Base-by-base conservation (phyloP, 1,140 invertebrate genomes). In the Hycleus phaleratus region DNA sequence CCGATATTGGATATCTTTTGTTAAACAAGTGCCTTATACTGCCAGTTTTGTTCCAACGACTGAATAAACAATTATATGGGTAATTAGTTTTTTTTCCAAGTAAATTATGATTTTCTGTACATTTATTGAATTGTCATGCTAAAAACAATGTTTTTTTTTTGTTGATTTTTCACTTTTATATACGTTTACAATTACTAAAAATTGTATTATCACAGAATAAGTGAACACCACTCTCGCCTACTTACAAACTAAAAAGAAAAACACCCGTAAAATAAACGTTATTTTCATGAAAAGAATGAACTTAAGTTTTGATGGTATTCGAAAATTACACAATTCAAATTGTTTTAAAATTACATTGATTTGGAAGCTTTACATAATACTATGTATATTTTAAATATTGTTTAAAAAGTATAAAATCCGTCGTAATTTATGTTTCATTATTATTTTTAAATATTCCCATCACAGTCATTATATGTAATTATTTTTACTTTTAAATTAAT, bases 191-290 rank as follows among this genome's bases (percentile, higher is more conserved):
- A 60, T 70, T 72, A 72, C 66, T 72, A 69, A 72, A 71, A 71
- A 32, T 71, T 71, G 68, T 67, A 69, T 69, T 72, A 72, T 72
- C 70, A 72, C 70, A 72, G 70, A 71, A 71, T 71, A 64, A 70
- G 70, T 71, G 70, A 71, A 71, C 70, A 71, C 68, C 68, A 68
- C 69, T 71, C 61, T 65, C 67, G 65, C 67, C 66, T 70, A 69
- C 59, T 60, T 67, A 55, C 43, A 69, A 68, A 71, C 60, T 66
- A 55, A 38, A 69, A 69, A 59, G 64, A 68, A 70, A 60, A 67
- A 70, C 66, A 70, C 70, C 70, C 70, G 70, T 71, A 71, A 70
- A 67, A 62, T 51, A 65, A 64, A 66, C 56, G 40, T n/a, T 3
- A 10, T 42, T 42, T 42, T 42, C 9, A 42, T 10, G 9, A 42